phyloP scores from a whole-genome alignment of 1,140 invertebrate genomes.

The Hermetia illucens region DNA sequence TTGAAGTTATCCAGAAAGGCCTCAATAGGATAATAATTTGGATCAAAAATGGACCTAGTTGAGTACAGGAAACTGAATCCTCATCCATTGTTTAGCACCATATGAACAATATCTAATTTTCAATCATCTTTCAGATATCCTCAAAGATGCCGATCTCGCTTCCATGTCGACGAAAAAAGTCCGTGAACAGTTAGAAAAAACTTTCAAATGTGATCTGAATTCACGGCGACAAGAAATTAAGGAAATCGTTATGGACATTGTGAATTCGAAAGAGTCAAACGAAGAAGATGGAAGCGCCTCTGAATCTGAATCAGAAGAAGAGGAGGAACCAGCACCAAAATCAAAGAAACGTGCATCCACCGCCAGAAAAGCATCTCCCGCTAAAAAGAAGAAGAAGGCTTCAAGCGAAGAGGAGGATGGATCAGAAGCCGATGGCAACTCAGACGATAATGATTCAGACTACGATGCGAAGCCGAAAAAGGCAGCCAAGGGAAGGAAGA shows the following conservation, averaged over 20 bases:
- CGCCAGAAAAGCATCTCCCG: constrained; percentile 37
- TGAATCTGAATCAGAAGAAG: constrained; percentile 19
- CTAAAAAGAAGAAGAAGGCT: constrained; percentile 41
- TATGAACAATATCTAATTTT: no score
- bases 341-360: constrained; percentile 16
- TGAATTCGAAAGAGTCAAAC: constrained; percentile 47
- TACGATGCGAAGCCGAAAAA: constrained; percentile 54
- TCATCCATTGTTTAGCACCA: no score
- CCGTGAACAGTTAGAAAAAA: constrained; percentile 71
- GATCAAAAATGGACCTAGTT: no score
- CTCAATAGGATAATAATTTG: no score
- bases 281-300: constrained; percentile 27
- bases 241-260: constrained; percentile 63
- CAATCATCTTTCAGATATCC: constrained; percentile 50
- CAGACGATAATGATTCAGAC: constrained; percentile 45
- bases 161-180: constrained; percentile 80
- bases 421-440: constrained; percentile 43
- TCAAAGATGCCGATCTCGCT: constrained; percentile 74
- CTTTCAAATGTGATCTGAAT: constrained; percentile 59
- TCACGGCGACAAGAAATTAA: constrained; percentile 72
- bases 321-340: constrained; percentile 21
- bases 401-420: constrained; percentile 43
- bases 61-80: no score
- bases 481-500: constrained; percentile 29
- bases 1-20: no score